Conservation (phyloP, 1,140 invertebrate genomes). For the Augochlora pura region DNA sequence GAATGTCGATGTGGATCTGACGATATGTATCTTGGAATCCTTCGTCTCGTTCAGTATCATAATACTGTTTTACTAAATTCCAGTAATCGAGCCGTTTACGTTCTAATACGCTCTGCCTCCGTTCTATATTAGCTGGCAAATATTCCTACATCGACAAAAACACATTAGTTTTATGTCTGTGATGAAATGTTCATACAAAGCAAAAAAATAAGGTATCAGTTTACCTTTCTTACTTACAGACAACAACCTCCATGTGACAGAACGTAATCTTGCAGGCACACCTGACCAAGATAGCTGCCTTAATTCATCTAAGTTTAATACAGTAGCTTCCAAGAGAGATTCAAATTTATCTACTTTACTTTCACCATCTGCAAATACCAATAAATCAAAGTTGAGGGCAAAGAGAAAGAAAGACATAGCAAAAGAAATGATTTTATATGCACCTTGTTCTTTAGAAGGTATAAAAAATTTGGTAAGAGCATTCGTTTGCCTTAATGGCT, state of each 20-base stretch:
- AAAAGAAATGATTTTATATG: slow-evolving; percentile 13
- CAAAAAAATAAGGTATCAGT: slow-evolving; percentile 7
- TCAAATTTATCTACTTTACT: slow-evolving; percentile 92
- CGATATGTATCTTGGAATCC: slow-evolving; percentile 96
- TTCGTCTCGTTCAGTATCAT: slow-evolving; percentile 95
- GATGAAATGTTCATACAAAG: too few relatives aligned
- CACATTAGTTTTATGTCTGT: neutral
- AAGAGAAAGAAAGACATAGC: neutral
- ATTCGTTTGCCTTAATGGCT: slow-evolving; percentile 71
- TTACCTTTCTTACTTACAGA: slow-evolving; percentile 81
- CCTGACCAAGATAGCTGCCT: slow-evolving; percentile 97
- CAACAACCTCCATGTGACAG: slow-evolving; percentile 88
- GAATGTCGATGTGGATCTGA: slow-evolving; percentile 98
- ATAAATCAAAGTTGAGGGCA: slow-evolving; percentile 6
- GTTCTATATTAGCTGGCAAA: slow-evolving; percentile 93
- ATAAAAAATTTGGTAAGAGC: slow-evolving; percentile 76
- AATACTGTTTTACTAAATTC: slow-evolving; percentile 97
- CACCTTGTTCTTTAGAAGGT: slow-evolving; percentile 79
- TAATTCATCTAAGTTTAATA: slow-evolving; percentile 91
- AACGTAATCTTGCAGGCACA: slow-evolving; percentile 91
- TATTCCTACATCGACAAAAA: slow-evolving; percentile 84
- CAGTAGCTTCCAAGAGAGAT: slow-evolving; percentile 85
- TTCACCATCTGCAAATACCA: slow-evolving; percentile 78
- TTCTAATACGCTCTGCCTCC: slow-evolving; percentile 90
- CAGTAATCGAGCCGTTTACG: slow-evolving; percentile 97